A percentile compares a stretch with the other conserved stretches of the same genome.
Conservation (phyloP, 2,113 vertebrate species). For the Python bivittatus region DNA sequence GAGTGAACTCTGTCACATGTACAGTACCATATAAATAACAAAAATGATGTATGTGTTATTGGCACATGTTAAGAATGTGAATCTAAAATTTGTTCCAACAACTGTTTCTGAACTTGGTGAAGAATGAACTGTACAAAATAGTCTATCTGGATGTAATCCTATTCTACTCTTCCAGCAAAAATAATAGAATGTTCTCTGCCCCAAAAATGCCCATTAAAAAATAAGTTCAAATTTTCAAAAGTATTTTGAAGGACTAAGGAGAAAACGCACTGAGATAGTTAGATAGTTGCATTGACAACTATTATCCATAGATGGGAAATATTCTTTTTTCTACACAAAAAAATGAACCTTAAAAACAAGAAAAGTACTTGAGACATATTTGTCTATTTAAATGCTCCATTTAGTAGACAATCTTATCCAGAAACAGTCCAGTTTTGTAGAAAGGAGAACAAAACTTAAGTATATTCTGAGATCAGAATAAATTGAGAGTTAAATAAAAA, state of each 20-base stretch:
- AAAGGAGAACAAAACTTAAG: too few species aligned
- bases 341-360: neutral
- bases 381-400: neutral
- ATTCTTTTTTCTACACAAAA: neutral
- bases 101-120: conserved; percentile 40
- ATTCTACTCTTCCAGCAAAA: neutral
- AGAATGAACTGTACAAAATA: conserved; percentile 43
- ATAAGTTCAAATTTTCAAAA: conserved; percentile 17
- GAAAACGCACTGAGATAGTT: conserved; percentile 25
- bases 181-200: neutral
- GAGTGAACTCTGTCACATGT: neutral
- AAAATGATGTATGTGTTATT: neutral
- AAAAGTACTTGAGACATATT: neutral
- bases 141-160: conserved; percentile 17
- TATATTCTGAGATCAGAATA: too few species aligned
- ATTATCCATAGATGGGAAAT: conserved; percentile 22
- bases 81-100: conserved; percentile 44
- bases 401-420: neutral
- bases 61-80: conserved; percentile 28
- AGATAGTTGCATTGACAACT: too few species aligned
- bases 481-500: neutral
- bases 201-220: conserved; percentile 22
- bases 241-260: conserved; percentile 16
- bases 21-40: conserved; percentile 5
- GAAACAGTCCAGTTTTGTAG: too few species aligned